phyloP scores from a whole-genome alignment of 2,888 invertebrate genomes.

The Frankliniella intonsa region DNA sequence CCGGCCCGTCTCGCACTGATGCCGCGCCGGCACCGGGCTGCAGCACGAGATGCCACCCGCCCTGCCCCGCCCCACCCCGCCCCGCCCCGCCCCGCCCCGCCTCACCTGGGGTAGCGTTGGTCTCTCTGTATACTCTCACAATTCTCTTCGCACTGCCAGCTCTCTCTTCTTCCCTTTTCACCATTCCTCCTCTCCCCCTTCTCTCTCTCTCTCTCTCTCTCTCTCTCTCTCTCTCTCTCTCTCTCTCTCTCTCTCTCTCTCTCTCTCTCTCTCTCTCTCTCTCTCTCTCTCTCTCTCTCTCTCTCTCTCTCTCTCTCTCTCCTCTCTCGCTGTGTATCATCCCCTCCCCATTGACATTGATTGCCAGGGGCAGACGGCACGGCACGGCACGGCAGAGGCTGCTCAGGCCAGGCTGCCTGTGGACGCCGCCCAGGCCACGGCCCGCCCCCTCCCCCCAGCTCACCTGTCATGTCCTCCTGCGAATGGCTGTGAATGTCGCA shows the following conservation, averaged over 20 bases:
- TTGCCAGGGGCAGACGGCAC: neutral
- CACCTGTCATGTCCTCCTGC: too few relatives aligned
- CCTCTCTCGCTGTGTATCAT: neutral
- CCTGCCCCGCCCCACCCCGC: neutral
- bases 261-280: neutral
- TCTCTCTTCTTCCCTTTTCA: too few relatives aligned
- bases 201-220: too few relatives aligned
- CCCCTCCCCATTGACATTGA: too few relatives aligned
- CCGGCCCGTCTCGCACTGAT: neutral
- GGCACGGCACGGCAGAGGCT: neutral
- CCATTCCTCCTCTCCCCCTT: too few relatives aligned
- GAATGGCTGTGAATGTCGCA: too few relatives aligned
- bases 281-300: neutral
- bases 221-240: too few relatives aligned
- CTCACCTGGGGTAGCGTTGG: neutral
- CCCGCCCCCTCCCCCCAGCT: neutral
- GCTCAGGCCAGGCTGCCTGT: neutral
- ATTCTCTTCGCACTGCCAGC: too few relatives aligned
- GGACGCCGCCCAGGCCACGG: neutral
- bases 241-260: neutral
- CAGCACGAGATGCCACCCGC: neutral
- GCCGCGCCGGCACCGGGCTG: neutral
- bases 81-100: neutral
- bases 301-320: neutral
- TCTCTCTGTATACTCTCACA: too few relatives aligned